phyloP scores from a whole-genome alignment of 2,888 invertebrate genomes.

The Idaea straminata region DNA sequence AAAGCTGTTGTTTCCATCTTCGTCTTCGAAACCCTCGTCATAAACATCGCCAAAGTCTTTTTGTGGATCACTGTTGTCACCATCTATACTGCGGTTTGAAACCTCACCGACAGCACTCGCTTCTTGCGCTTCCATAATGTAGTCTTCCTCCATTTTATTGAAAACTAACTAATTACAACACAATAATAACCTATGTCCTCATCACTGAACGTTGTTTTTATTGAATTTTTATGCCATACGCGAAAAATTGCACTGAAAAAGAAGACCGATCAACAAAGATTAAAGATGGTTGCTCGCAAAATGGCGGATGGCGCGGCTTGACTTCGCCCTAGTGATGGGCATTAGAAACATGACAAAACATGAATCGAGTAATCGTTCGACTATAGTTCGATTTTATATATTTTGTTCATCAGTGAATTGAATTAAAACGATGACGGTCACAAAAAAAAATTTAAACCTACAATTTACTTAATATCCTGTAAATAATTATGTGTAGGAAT shows the following conservation, averaged over 20 bases:
- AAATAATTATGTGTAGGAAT: too few relatives aligned
- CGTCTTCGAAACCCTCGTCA: slow-evolving; percentile 68
- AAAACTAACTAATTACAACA: slow-evolving; percentile 33
- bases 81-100: slow-evolving; percentile 29
- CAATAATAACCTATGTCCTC: slow-evolving; percentile 52
- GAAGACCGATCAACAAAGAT: slow-evolving; percentile 17
- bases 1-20: slow-evolving; percentile 59
- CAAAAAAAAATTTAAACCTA: too few relatives aligned
- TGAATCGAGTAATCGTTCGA: too few relatives aligned
- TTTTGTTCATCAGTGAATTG: too few relatives aligned
- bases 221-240: slow-evolving; percentile 29
- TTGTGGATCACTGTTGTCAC: slow-evolving; percentile 48
- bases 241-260: slow-evolving; percentile 22
- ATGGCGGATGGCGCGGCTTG: slow-evolving; percentile 14
- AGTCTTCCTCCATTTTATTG: slow-evolving; percentile 65
- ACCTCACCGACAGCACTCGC: slow-evolving; percentile 47
- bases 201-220: slow-evolving; percentile 47
- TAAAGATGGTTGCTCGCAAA: slow-evolving; percentile 10
- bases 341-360: too few relatives aligned
- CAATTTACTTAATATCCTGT: too few relatives aligned
- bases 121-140: slow-evolving; percentile 62
- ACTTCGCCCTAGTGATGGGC: too few relatives aligned
- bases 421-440: too few relatives aligned
- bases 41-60: slow-evolving; percentile 66
- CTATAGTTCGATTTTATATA: too few relatives aligned